Evolutionary conservation across 2,113 vertebrate genomes (phyloP).

Genomic region (Callionymus lyra): DNA sequence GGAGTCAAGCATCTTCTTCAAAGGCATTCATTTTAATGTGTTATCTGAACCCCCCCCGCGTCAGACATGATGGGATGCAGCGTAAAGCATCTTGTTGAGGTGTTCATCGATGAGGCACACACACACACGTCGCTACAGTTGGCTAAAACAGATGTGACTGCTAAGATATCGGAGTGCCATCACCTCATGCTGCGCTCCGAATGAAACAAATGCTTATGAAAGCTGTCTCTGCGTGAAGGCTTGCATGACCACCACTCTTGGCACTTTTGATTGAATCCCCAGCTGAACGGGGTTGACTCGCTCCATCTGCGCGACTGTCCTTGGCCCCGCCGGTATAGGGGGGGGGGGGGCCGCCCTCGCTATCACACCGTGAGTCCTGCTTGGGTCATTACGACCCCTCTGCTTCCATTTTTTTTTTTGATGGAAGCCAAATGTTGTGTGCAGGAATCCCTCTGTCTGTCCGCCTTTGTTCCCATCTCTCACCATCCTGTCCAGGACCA

Average conservation of each 20-base stretch:
- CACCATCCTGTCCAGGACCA: constrained; percentile 59
- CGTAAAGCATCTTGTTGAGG: too few relatives aligned
- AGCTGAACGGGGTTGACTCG: constrained; percentile 50
- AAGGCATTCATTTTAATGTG: too few relatives aligned
- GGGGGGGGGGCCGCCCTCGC: constrained; percentile 25
- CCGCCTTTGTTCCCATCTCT: constrained; percentile 58
- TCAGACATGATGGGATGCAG: too few relatives aligned
- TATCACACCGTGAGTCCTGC: constrained; percentile 60
- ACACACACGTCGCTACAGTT: constrained; percentile 6
- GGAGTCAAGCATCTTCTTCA: too few relatives aligned
- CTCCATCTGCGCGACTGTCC: constrained; percentile 63
- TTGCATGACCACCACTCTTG: constrained; percentile 39
- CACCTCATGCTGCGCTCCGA: constrained; percentile 29
- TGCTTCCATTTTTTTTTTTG: constrained; percentile 55
- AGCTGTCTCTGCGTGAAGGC: constrained; percentile 42
- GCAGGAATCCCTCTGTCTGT: constrained; percentile 62
- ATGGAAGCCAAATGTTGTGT: constrained; percentile 61
- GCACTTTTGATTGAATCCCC: constrained; percentile 56
- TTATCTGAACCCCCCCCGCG: too few relatives aligned
- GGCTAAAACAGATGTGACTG: constrained; percentile 47
- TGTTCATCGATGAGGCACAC: not conserved
- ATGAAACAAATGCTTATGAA: constrained; percentile 52
- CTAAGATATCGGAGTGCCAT: constrained; percentile 28
- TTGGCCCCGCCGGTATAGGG: constrained; percentile 46
- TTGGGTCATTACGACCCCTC: constrained; percentile 60